phyloP scores from a whole-genome alignment of 2,888 invertebrate species.

The Pandemis corylana region DNA sequence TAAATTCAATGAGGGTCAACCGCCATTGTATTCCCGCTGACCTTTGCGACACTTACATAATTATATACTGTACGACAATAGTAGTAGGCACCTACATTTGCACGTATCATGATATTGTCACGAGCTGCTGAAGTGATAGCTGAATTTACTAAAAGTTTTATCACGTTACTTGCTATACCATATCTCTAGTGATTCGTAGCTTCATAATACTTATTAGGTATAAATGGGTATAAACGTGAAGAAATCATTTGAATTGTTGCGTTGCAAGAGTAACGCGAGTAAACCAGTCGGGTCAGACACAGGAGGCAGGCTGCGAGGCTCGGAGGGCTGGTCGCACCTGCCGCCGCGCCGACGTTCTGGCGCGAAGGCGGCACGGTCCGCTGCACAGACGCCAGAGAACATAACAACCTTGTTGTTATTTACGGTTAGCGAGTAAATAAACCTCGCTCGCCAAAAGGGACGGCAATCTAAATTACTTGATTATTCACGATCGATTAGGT shows the following conservation, averaged over 20 bases:
- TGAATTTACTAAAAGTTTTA: conserved; percentile 28
- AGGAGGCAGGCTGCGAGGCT: conserved; percentile 16
- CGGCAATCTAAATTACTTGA: conserved; percentile 15
- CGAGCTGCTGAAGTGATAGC: conserved; percentile 40
- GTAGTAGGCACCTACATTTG: conserved; percentile 46
- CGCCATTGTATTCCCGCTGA: conserved; percentile 69
- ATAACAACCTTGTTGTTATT: conserved; percentile 44
- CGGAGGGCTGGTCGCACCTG: conserved; percentile 61
- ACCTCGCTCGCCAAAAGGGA: conserved; percentile 37
- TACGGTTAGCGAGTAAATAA: conserved; percentile 40
- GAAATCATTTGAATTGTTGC: not conserved
- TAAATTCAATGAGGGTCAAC: conserved; percentile 56
- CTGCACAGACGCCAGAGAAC: conserved; percentile 47
- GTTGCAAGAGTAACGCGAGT: conserved; percentile 44
- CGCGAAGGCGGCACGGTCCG: conserved; percentile 38
- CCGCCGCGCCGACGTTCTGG: conserved; percentile 42
- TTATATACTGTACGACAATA: conserved; percentile 55
- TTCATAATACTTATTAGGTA: not conserved
- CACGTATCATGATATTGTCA: conserved; percentile 46
- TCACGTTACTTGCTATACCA: not conserved
- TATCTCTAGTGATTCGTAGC: conserved; percentile 3
- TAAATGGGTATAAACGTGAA: not conserved
- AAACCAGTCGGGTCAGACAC: conserved; percentile 52
- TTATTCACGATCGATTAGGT: conserved; percentile 18
- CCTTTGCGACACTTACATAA: conserved; percentile 75